Evolutionary conservation across 2,888 invertebrate genomes (phyloP), one percentile per base, ranked within the genome.

Genomic region (Gari tellinella): DNA sequence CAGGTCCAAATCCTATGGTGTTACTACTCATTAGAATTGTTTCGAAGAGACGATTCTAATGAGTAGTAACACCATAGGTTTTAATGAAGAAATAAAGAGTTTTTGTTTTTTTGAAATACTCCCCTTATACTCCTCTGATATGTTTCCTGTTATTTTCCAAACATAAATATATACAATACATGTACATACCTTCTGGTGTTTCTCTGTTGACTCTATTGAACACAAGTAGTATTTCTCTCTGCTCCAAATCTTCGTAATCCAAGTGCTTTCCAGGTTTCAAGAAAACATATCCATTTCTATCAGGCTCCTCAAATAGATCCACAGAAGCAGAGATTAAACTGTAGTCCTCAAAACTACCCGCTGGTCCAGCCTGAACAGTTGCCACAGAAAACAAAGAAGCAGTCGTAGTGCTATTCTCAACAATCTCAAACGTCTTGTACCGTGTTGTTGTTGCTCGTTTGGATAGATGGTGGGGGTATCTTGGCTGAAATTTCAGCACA

Each of bases 201-300:
- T 65, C 72, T 2, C 52, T 51, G 23, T 76, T 79, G 0, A 86
- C 85, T 40, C 86, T 83, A 60, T 85, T 82, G 65, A 84, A 80
- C 19, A 73, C 72, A n/a, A 90, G 73, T 7, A 67, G 70, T 37
- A 90, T 84, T 46, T 57, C 79, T 65, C 77, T 74, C 68, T 82
- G 84, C 26, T 48, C 68, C 97, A 93, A 97, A 97, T 84, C 68
- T 94, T 98, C 98, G 85, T 83, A 90, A 75, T 97, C 97, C 69
- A 90, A 56, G 5, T 58, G 52, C n/a, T 57, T 57, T 7, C 81
- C 81, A 19, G 69, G 57, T 53, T 70, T 75, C 31, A 85, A 48
- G 38, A 65, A 82, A n/a, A 86, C 80, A 63, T 81, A 80, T 31
- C 86, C 86, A 48, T 66, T 67, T 0, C 55, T 61, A 68, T 84